These are phyloP conservation scores for Nixonia krombeini DNA, from an alignment of 1,140 invertebrate species.

Conservation along the genomic window DNA sequence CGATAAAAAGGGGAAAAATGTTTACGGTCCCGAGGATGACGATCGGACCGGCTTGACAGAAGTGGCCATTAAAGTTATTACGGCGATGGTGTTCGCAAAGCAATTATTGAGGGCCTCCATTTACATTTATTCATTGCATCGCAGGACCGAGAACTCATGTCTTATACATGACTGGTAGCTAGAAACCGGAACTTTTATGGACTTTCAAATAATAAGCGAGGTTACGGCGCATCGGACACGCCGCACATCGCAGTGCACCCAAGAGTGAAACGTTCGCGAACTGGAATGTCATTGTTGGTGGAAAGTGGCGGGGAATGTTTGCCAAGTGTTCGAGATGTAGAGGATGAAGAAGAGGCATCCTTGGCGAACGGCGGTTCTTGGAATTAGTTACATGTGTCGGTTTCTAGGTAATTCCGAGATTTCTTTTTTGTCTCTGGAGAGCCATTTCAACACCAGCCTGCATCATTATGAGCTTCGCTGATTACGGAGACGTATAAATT, in stretches of 20 bases:
- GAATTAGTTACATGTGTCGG: no score
- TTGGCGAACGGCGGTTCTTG: no score
- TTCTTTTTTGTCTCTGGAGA: no score
- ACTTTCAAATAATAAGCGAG: constrained; percentile 38
- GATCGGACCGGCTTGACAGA: constrained; percentile 34
- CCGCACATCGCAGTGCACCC: constrained; percentile 14
- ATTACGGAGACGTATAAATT: no score
- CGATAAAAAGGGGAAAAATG: neutral
- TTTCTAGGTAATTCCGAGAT: no score
- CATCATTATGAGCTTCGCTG: no score
- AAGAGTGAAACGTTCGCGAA: constrained; percentile 11
- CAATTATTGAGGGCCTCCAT: constrained; percentile 62
- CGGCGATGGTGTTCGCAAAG: constrained; percentile 55
- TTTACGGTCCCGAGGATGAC: neutral
- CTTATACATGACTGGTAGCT: constrained; percentile 59
- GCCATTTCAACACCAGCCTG: no score
- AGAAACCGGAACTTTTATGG: constrained; percentile 55
- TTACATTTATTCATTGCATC: constrained; percentile 65
- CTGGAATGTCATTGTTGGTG: constrained; percentile 6
- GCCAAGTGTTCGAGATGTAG: neutral
- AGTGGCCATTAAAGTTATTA: constrained; percentile 64
- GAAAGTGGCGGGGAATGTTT: neutral
- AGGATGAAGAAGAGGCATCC: no score
- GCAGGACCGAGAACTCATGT: constrained; percentile 46
- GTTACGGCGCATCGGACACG: constrained; percentile 23